Conservation (phyloP, 2,113 vertebrate genomes). For the Triplophysa rosa region DNA sequence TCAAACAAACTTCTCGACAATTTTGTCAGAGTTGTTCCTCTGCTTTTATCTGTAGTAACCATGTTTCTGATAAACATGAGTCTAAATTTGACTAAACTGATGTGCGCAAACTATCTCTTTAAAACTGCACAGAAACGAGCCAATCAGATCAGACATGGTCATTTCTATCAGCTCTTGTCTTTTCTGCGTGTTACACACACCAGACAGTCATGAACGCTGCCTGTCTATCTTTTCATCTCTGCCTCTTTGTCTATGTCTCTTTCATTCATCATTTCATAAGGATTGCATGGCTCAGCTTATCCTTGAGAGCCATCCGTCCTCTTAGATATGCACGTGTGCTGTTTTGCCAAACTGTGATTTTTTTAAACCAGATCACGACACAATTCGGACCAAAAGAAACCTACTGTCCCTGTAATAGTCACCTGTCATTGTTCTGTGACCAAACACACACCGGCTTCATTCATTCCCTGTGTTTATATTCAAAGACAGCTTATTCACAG, state of each 20-base stretch:
- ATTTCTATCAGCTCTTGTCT: neutral
- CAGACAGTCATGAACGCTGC: neutral
- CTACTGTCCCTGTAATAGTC: neutral
- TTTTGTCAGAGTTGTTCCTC: no score
- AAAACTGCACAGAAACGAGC: neutral
- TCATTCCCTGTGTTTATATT: neutral
- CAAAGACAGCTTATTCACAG: slow-evolving; percentile 20
- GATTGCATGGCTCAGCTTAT: slow-evolving; percentile 3
- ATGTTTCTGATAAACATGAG: no score
- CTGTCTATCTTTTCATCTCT: no score
- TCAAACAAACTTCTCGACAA: no score
- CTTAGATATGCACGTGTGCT: neutral
- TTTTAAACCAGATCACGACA: neutral
- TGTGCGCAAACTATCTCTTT: no score
- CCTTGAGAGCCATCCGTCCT: neutral
- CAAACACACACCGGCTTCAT: neutral
- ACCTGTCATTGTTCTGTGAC: neutral
- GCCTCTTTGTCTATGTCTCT: neutral
- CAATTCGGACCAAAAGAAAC: slow-evolving; percentile 5
- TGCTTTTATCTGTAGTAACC: no score
- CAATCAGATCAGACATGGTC: neutral
- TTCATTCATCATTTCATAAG: neutral
- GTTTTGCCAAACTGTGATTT: slow-evolving; percentile 17
- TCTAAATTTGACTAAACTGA: no score
- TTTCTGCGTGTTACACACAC: neutral